Evolutionary conservation across 2,888 invertebrate species (phyloP), one percentile per base, ranked within the genome.

Genomic region (Troides helena): DNA sequence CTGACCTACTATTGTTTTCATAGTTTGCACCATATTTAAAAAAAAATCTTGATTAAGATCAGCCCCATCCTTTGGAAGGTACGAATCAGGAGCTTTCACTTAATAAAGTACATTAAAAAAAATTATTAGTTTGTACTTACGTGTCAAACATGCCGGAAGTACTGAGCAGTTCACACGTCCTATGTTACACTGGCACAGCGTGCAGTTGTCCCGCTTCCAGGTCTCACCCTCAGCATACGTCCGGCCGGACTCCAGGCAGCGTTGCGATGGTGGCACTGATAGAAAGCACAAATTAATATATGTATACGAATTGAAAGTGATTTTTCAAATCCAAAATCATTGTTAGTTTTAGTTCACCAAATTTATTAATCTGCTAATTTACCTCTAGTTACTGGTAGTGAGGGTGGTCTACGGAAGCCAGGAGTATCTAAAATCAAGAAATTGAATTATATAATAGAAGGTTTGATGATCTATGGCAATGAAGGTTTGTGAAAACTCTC

Each of bases 121-220:
- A 30, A 30, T 30, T 30, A n/a, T n/a, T 53, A 39, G 2, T 21
- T 36, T 46, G 25, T 50, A 71, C 75, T 72, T 73, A 83, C 83
- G 75, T 21, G 74, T 74, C 0, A 82, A 73, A 68, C 85, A 85
- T 3, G 78, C 75, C 0, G 89, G 84, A 6, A 88, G 60, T 0
- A 78, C 72, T 2, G 90, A 85, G 80, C 96, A 95, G 75, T 91
- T 93, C 60, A 96, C 94, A 59, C 94, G 89, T 0, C 96, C 96
- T 30, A 90, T 86, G 65, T 88, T 87, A 81, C 98, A 98, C 61
- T 94, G 93, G 81, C 98, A 98, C 36, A 94, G 90, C 0, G 95
- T 96, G 79, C 97, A 96, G 74, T 94, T 93, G 80, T 95, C 85
- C 0, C 85, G 79, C 67, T 93, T 95, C 75, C 95, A 95, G 66